phyloP scores from a whole-genome alignment of 2,797 vertebrate species.

The Hippocampus kuda region DNA sequence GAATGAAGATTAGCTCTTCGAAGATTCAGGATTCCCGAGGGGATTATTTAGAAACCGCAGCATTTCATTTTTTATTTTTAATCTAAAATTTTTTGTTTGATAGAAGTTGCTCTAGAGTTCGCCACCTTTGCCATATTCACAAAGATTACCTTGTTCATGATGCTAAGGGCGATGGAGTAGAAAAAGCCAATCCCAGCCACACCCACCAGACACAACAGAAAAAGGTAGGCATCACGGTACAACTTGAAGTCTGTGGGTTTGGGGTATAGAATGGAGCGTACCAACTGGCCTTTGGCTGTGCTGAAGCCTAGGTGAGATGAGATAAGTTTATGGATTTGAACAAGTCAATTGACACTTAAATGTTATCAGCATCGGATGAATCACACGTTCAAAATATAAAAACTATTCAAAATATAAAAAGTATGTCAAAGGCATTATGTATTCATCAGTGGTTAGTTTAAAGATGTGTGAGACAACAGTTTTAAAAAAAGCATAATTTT shows the following conservation, averaged over 20 bases:
- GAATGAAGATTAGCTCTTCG: too few relatives aligned
- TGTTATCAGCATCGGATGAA: not conserved
- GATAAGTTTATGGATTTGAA: not conserved
- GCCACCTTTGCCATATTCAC: not conserved
- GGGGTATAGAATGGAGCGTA: constrained; percentile 93
- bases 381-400: not conserved
- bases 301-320: constrained; percentile 74
- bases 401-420: not conserved
- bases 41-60: not conserved
- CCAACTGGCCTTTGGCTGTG: constrained; percentile 94
- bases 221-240: constrained; percentile 94
- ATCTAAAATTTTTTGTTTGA: not conserved
- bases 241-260: constrained; percentile 98
- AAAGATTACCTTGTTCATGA: constrained; percentile 76
- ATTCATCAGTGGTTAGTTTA: not conserved
- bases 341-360: not conserved
- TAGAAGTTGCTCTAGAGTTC: not conserved
- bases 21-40: too few relatives aligned
- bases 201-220: constrained; percentile 87
- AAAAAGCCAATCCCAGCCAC: constrained; percentile 90
- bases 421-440: not conserved
- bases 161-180: constrained; percentile 83
- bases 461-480: not conserved
- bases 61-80: not conserved
- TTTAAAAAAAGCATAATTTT: not conserved